Evolutionary conservation across 2,888 invertebrate genomes (phyloP), one percentile per base, ranked within the genome.

Genomic region (Cerastis rubricosa): DNA sequence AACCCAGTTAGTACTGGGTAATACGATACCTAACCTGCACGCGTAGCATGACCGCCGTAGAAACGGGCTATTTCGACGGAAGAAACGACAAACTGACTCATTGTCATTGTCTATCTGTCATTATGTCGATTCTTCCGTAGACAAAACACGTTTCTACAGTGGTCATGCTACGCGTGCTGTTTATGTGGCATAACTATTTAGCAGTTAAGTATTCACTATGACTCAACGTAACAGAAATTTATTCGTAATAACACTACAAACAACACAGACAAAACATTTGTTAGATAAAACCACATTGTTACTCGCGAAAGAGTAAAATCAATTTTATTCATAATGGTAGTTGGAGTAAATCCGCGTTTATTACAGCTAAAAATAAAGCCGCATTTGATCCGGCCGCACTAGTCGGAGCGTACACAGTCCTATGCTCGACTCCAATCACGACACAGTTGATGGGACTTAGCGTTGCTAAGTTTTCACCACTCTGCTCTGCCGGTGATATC

Each of bases 401-500:
- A 74, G 75, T 72, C 63, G 45, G 63, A 65, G 57, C 59, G 81
- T 84, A 81, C 84, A 85, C 72, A 67, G 81, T 86, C 45, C 87
- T 87, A 87, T 87, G 87, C 84, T 78, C 86, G 80, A 89, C 89
- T 91, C 87, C 91, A 93, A 93, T 93, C 92, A 91, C 84, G 85
- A 81, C 83, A 81, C 90, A 91, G 91, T 92, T 91, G 91, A 92
- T 93, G 89, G 91, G 93, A 94, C 94, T 95, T 95, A 95, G 94
- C 96, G 92, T 95, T 96, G 91, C 93, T 96, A 96, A 93, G 96
- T 94, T 95, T 96, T 96, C 96, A 92, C 91, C 91, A 92, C 92
- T 94, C 91, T 90, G 91, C 92, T 92, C 90, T 89, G 89, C 88
- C 88, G 84, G 91, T 92, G 93, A 94, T 94, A 95, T 94, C 94